A percentile compares a stretch with the other conserved stretches of the same genome.
phyloP scores from a whole-genome alignment of 2,113 vertebrate species.

The Thryonomys swinderianus region DNA sequence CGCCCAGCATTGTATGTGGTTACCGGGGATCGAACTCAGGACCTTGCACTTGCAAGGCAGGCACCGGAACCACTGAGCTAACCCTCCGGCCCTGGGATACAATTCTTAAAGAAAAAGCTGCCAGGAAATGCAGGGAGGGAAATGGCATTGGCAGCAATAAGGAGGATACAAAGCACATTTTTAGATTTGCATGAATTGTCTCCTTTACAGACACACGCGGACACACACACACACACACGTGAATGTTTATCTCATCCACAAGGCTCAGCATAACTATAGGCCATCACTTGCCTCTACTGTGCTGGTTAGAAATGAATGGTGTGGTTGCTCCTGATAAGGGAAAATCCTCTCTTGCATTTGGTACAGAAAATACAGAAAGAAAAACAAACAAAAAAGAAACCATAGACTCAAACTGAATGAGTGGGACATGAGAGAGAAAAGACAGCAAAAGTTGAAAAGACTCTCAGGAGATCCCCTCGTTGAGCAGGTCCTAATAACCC shows the following conservation, averaged over 20 bases:
- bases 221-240: not conserved
- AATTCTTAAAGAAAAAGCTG: conserved; percentile 22
- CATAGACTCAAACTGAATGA: accelerated
- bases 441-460: not conserved
- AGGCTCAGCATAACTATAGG: not conserved
- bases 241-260: not conserved
- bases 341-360: not conserved
- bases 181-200: not conserved
- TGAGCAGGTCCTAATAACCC: not conserved
- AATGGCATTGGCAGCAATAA: not conserved
- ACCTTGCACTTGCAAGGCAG: too few species aligned
- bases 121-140: not conserved
- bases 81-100: too few species aligned
- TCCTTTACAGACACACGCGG: not conserved
- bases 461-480: not conserved
- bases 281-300: not conserved
- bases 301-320: not conserved
- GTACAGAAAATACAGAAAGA: not conserved
- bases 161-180: not conserved
- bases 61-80: too few species aligned
- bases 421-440: not conserved
- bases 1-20: too few species aligned
- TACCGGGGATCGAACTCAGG: too few species aligned
- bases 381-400: too few species aligned
- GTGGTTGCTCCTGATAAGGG: not conserved